These are phyloP conservation scores for Limenitis arthemis DNA, from an alignment of 2,888 invertebrate species.

Conservation along the genomic window DNA sequence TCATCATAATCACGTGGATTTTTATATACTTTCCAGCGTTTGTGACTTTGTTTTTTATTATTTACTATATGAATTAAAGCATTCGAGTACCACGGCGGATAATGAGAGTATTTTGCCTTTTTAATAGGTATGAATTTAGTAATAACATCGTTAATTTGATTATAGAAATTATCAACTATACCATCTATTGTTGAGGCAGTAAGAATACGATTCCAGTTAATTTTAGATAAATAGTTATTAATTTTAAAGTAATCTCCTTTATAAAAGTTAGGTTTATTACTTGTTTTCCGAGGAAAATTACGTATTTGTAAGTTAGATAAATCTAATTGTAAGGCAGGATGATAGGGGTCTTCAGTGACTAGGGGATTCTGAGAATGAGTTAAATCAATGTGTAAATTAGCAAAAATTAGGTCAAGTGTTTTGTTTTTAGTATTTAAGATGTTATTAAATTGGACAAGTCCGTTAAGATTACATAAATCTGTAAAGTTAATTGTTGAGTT, in stretches of 20 bases:
- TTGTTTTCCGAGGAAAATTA: background rate
- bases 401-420: background rate
- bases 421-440: too few relatives aligned
- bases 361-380: background rate
- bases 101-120: background rate
- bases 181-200: background rate
- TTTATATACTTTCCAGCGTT: background rate
- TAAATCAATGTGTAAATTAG: background rate
- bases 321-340: constrained; percentile 7
- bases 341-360: constrained; percentile 1
- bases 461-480: too few relatives aligned
- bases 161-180: background rate
- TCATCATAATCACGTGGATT: constrained; percentile 1
- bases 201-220: background rate
- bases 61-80: constrained; percentile 5
- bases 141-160: background rate
- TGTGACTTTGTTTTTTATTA: constrained; percentile 3
- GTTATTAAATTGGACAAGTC: too few relatives aligned
- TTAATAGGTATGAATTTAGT: background rate
- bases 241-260: constrained; percentile 3
- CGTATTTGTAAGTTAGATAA: background rate
- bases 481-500: too few relatives aligned
- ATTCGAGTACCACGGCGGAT: constrained; percentile 4
- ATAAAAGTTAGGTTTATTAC: constrained; percentile 2
- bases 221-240: constrained; percentile 1